Base-by-base conservation (phyloP, 2,888 invertebrate species). In the Phalangium opilio region DNA sequence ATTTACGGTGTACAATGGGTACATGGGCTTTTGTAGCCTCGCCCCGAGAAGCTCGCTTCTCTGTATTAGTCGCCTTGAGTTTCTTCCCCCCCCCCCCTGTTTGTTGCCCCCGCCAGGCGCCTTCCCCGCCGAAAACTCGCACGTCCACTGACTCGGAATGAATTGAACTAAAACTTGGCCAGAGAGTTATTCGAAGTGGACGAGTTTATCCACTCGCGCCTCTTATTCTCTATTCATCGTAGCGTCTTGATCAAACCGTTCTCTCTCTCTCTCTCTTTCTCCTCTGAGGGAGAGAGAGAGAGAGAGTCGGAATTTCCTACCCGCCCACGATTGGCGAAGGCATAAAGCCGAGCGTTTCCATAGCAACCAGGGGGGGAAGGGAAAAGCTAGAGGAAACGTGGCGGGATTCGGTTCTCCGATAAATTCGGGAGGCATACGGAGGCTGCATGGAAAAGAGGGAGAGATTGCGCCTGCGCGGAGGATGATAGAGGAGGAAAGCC, bases 261-360 rank as follows among this genome's bases (percentile, higher is more conserved):
- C 39, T 39, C 38, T 8, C 38, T 18, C 19, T 14, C 44, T 44
- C n/a, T 14, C 44, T 44, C 19, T 32, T 39, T 3, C 14, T 19
- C 17, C 19, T 15, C 2, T n/a, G n/a, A n/a, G n/a, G n/a, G n/a
- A n/a, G n/a, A n/a, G n/a, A n/a, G n/a, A n/a, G n/a, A n/a, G n/a
- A n/a, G n/a, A n/a, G n/a, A n/a, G 12, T 10, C 44, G 27, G 14
- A 27, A 10, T 35, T 43, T 19, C 43, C 43, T 27, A 3, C 43
- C 21, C 41, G 21, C 11, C 19, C 41, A 20, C 15, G 41, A 20
- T 21, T 11, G 12, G 41, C 21, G 12, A 40, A 21, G 12, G 35
- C 35, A 34, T 8, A 44, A 10, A 15, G 17, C 14, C n/a, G 2
- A 12, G 10, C 36, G 44, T 34, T 44, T 17, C 15, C 33, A 17